Evolutionary conservation across 2,888 invertebrate genomes (phyloP).

Genomic region (Cryptophagus acutangulus): DNA sequence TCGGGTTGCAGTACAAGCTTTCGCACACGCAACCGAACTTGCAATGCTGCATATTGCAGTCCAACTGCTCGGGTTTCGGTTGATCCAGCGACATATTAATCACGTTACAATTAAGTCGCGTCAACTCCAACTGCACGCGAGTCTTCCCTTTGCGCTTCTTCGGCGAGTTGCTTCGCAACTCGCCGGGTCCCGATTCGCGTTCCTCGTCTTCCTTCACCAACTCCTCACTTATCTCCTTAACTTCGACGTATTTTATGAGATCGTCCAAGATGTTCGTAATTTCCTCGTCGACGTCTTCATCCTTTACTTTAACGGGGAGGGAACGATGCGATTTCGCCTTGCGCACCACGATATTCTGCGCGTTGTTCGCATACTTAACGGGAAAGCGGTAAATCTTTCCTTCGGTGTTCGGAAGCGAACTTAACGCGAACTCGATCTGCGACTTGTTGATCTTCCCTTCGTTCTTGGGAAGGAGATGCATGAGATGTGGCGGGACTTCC

Average conservation of each 20-base stretch:
- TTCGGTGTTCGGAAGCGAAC: constrained; percentile 41
- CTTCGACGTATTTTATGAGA: constrained; percentile 58
- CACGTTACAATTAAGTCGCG: constrained; percentile 58
- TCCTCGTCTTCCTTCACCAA: constrained; percentile 47
- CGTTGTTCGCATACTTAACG: constrained; percentile 56
- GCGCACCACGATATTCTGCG: constrained; percentile 53
- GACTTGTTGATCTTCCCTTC: constrained; percentile 48
- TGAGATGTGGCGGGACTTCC: constrained; percentile 47
- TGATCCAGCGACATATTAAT: constrained; percentile 31
- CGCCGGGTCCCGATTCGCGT: constrained; percentile 6
- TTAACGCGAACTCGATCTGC: constrained; percentile 56
- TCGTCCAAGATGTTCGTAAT: constrained; percentile 35
- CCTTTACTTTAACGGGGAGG: neutral
- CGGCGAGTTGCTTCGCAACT: too few species aligned
- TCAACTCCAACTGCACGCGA: constrained; percentile 50
- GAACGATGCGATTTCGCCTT: neutral
- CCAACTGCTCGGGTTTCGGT: constrained; percentile 37
- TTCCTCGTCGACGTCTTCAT: constrained; percentile 9
- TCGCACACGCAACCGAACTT: constrained; percentile 63
- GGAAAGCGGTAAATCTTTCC: constrained; percentile 51
- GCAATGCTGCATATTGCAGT: constrained; percentile 56
- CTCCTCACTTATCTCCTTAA: constrained; percentile 54
- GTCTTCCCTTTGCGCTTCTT: constrained; percentile 17
- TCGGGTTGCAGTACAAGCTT: constrained; percentile 50
- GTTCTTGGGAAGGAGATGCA: constrained; percentile 46